Base-by-base conservation (phyloP, 2,797 vertebrate genomes). In the Argentina silus region DNA sequence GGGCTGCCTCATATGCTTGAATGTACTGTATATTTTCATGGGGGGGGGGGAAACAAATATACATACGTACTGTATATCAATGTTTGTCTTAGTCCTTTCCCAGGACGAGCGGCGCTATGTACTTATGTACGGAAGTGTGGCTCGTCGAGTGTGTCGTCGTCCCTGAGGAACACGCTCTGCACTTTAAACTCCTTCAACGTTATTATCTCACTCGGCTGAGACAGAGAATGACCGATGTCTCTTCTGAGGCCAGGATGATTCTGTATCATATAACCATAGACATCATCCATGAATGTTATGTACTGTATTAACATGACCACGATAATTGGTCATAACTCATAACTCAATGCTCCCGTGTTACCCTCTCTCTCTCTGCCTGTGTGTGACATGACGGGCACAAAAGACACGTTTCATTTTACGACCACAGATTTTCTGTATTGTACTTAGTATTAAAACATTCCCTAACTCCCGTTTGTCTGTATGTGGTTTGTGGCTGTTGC, bases 381-480 rank as follows among this genome's bases (percentile, higher is more conserved):
- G 71, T 45, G 50, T 67, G 63, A 76, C 74, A 74, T 64, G 48
- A 86, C 60, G 67, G 80, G 73, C 80, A 83, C 80, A 77, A 75
- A 79, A 76, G 71, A 86, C 77, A 72, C 42, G 5, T 73, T 85
- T 83, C 82, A 72, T 89, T 83, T 87, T 76, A 88, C 66, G 57
- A 88, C 79, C 71, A 82, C 83, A 75, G 72, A 86, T 87, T 86
- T 90, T 92, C 86, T 91, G 85, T 91, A 89, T 91, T 88, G 80
- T 89, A 85, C 76, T 87, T 88, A 87, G 86, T 85, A 92, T 91
- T 93, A 92, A 93, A 93, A 77, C 53, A 87, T 87, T 88, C 77
- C 84, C 78, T 87, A 85, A 77, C 50, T 50, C 23, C 0, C 11
- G 10, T 71, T n/a, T 67, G 43, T 68, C 27, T 45, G 75, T 76